Evolutionary conservation across 1,140 invertebrate genomes (phyloP).

Genomic region (Callitettix versicolor): DNA sequence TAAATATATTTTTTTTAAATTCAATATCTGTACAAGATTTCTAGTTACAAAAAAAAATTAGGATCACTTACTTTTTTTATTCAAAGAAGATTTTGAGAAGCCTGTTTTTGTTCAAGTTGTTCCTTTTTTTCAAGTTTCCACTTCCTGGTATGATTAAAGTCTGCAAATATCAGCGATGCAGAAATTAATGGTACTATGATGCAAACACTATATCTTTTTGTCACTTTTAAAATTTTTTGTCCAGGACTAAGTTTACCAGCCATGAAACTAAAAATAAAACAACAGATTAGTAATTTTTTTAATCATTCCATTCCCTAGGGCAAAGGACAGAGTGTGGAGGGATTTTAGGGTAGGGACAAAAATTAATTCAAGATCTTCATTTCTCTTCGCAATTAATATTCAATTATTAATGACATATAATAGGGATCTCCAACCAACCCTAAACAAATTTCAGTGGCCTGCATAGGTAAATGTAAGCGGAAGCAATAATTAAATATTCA

Average conservation of each 20-base stretch:
- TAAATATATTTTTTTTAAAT: no score
- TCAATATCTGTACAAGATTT: no score
- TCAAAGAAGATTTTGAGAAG: not conserved
- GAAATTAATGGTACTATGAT: slow-evolving; percentile 50
- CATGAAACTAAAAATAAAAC: slow-evolving; percentile 6
- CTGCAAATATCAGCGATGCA: slow-evolving; percentile 46
- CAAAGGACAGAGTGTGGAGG: not conserved
- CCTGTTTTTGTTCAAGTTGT: not conserved
- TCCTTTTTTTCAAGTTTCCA: not conserved
- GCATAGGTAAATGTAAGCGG: no score
- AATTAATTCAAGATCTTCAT: not conserved
- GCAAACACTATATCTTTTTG: slow-evolving; percentile 25
- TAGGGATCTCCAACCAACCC: no score
- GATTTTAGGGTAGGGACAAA: not conserved
- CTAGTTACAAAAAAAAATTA: no score
- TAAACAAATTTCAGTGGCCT: no score
- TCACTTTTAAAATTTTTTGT: not conserved
- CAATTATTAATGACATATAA: not conserved
- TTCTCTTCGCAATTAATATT: not conserved
- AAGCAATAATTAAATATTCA: no score
- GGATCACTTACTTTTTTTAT: not conserved
- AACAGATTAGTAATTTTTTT: not conserved
- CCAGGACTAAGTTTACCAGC: not conserved
- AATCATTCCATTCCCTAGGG: not conserved
- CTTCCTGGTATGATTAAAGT: slow-evolving; percentile 48